Conservation (phyloP, 2,888 invertebrate genomes). For the Coenonympha glycerion region DNA sequence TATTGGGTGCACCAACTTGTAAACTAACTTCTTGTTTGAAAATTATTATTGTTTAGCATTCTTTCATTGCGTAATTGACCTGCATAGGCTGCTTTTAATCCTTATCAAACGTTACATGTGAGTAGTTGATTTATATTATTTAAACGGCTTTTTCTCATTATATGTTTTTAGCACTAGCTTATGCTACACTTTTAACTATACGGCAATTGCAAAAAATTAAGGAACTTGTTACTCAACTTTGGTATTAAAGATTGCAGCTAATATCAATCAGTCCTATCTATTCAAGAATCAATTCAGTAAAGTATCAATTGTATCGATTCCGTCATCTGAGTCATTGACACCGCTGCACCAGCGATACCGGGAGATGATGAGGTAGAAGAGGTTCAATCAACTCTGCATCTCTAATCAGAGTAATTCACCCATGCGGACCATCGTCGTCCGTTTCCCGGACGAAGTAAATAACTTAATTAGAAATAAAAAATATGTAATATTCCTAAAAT, state of each 20-base stretch:
- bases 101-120: too few species aligned
- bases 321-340: constrained; percentile 73
- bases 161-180: too few species aligned
- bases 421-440: constrained; percentile 18
- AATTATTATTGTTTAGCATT: constrained; percentile 3
- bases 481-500: background rate
- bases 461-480: constrained; percentile 9
- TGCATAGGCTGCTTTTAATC: too few species aligned
- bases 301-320: constrained; percentile 38
- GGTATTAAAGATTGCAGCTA: too few species aligned
- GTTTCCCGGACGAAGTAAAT: constrained; percentile 15
- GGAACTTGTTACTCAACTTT: too few species aligned
- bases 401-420: constrained; percentile 49
- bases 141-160: too few species aligned
- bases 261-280: constrained; percentile 14
- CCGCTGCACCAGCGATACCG: constrained; percentile 63
- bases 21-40: constrained; percentile 7
- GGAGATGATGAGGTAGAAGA: constrained; percentile 60
- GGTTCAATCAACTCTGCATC: constrained; percentile 69
- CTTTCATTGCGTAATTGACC: background rate
- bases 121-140: too few species aligned
- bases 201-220: too few species aligned
- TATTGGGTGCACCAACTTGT: constrained; percentile 7
- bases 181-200: too few species aligned
- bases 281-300: constrained; percentile 17